Base-by-base conservation (phyloP, 2,113 vertebrate species). In the Brienomyrus brachyistius region DNA sequence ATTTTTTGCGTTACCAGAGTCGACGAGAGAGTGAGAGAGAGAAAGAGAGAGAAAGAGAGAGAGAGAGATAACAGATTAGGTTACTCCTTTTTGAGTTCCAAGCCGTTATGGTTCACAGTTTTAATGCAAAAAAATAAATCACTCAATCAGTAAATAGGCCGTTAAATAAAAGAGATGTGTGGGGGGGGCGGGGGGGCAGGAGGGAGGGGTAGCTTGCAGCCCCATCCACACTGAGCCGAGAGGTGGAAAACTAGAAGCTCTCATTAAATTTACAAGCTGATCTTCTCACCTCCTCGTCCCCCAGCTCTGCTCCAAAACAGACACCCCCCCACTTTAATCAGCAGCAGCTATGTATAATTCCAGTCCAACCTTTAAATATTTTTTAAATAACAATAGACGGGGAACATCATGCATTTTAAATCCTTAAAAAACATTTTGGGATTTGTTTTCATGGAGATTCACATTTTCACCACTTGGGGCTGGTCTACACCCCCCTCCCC, bases 61-160 rank as follows among this genome's bases (percentile, higher is more conserved):
- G 70, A 77, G 70, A 35, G 70, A 77, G 27, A 77, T 31, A 77
- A 77, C 27, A 35, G 94, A 91, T 93, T 94, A 94, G 95, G 94
- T 92, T 93, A 91, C 93, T 95, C 94, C 93, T 92, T 94, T 95
- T 92, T 94, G 94, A 95, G 95, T 92, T 94, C 94, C 95, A 94
- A 94, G 23, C 94, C 94, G 95, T 93, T 94, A 95, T 91, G 91
- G 94, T 96, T 96, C 95, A 96, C 95, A 96, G 94, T 96, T 96
- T 96, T 94, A 93, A 96, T 95, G 94, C 93, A 95, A 95, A 94
- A 95, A 86, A 88, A 88, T 70, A 74, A 88, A 88, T 31, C 40
- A 92, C 92, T 90, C 88, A 92, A 92, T 91, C 88, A 93, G 91
- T 91, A 89, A 92, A 92, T 90, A 92, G 89, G 92, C 93, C 90